phyloP scores from a whole-genome alignment of 2,113 vertebrate species.

The Nyctibius bracteatus region DNA sequence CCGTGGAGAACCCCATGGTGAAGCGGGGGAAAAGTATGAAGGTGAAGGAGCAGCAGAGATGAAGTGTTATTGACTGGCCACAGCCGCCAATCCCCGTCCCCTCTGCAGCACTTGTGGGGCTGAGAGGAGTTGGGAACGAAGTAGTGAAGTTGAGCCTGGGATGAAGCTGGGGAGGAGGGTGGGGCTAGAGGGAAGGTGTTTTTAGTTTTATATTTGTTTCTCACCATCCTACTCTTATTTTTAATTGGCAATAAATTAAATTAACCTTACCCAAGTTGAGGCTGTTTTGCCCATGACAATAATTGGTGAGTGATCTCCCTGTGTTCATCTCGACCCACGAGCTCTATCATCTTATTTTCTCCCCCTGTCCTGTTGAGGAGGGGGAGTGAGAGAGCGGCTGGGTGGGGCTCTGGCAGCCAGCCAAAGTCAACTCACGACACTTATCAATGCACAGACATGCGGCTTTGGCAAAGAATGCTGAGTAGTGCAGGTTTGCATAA shows the following conservation, averaged over 20 bases:
- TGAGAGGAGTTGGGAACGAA: background rate
- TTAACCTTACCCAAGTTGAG: background rate
- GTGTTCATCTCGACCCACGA: rapidly evolving
- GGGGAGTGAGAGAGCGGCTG: background rate
- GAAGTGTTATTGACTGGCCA: background rate
- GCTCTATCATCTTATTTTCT: background rate
- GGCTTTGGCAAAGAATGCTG: background rate
- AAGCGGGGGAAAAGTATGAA: background rate
- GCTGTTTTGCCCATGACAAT: background rate
- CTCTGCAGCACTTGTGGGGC: no score
- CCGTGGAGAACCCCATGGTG: rapidly evolving
- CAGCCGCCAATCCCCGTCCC: rapidly evolving
- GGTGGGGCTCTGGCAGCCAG: background rate
- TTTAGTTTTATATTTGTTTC: background rate
- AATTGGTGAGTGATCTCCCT: background rate
- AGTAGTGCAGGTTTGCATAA: background rate
- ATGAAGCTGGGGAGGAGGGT: background rate
- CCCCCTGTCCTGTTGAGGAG: background rate
- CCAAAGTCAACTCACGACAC: rapidly evolving
- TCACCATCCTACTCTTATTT: background rate
- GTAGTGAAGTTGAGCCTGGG: background rate
- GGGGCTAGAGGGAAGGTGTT: rapidly evolving
- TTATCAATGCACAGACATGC: rapidly evolving
- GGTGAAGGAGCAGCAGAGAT: background rate
- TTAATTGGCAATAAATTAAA: background rate